Evolutionary conservation across 2,888 invertebrate genomes (phyloP), one percentile per base, ranked within the genome.

Genomic region (Scaptomyza tumidula): DNA sequence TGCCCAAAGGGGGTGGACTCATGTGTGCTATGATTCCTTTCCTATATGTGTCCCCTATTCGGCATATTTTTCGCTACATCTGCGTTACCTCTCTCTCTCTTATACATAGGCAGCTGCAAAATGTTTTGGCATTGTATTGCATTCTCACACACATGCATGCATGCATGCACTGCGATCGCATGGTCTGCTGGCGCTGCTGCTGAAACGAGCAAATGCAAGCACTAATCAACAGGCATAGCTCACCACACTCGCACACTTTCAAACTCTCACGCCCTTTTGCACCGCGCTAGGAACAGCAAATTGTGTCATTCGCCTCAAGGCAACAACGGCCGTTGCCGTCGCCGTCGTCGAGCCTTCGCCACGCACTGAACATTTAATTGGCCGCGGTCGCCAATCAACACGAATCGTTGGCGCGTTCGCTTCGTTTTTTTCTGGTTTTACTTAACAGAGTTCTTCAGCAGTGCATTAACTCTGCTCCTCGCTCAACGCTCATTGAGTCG

Each of bases 371-470:
- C 71, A 46, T 71, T 77, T 75, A 79, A 79, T 79, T 77, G 77
- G 80, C 76, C 67, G 77, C 68, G 80, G 56, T 64, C 67, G 80
- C 61, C 80, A 77, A 75, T 77, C 76, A 75, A 62, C 75, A 74
- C 61, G 71, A 62, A 76, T 54, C 67, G 72, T 75, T 63, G 44
- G 65, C 76, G 69, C 68, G 60, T 59, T 68, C 44, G 49, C 65
- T 61, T 39, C 54, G 54, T 27, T 6, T 27, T 27, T 27, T 27
- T 4, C 27, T 27, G 1, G 3, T 6, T 33, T 49, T 24, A 35
- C 33, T 14, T 45, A 45, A 44, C 33, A 31, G 33, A 55, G 65
- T 29, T 50, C 35, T 35, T 52, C 27, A 14, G n/a, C 27, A 39
- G 11, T 39, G 39, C 52, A 52, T 52, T 52, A 6, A 29, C 33